A percentile compares a stretch with the other conserved stretches of the same genome.
phyloP scores from a whole-genome alignment of 2,113 vertebrate genomes.

The Microcebus murinus region DNA sequence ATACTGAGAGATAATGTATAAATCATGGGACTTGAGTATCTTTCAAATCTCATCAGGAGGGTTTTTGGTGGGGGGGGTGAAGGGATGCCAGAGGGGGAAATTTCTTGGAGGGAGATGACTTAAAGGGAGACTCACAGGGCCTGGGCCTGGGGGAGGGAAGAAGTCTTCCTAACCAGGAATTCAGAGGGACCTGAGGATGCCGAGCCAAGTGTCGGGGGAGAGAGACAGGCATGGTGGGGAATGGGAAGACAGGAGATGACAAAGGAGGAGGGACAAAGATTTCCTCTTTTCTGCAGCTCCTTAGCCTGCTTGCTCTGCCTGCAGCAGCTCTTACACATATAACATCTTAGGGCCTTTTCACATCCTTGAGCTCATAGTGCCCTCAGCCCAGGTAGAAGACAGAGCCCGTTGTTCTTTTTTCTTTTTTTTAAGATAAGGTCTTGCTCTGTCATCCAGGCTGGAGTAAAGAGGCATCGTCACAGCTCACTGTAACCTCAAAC shows the following conservation, averaged over 20 bases:
- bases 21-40: neutral
- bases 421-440: too few species aligned
- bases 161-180: neutral
- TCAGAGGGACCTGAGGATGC: neutral
- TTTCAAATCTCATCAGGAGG: neutral
- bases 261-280: neutral
- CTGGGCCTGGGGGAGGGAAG: too few species aligned
- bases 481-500: too few species aligned
- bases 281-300: conserved; percentile 88
- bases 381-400: conserved; percentile 88
- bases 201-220: neutral
- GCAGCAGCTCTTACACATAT: conserved; percentile 83
- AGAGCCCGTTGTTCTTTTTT: conserved; percentile 89
- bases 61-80: neutral
- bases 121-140: neutral
- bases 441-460: too few species aligned
- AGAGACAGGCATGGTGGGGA: neutral
- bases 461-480: too few species aligned
- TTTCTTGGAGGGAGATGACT: neutral
- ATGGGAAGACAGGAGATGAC: neutral
- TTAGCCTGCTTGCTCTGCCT: conserved; percentile 87
- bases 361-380: conserved; percentile 90
- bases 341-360: conserved; percentile 87
- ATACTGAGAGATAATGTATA: neutral
- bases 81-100: neutral